Evolutionary conservation across 2,888 invertebrate species (phyloP).

Genomic region (Darwinula stevensoni): DNA sequence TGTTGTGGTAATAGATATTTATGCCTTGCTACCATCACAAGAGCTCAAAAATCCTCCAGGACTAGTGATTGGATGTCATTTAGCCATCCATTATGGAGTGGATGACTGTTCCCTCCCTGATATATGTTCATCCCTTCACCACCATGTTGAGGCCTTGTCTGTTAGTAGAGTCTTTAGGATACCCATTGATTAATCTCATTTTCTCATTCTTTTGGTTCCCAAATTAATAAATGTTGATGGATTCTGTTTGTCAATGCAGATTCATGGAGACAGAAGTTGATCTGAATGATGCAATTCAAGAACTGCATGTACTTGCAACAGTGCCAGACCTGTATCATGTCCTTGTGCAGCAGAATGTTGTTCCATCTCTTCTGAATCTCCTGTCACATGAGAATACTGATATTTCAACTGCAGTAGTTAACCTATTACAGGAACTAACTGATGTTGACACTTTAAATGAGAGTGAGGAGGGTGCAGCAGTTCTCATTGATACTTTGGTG

Average conservation of each 20-base stretch:
- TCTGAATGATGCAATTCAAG: slow-evolving; percentile 54
- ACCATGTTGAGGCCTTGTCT: too few species aligned
- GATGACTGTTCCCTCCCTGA: too few species aligned
- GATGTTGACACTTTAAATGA: slow-evolving; percentile 89
- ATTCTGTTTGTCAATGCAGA: slow-evolving; percentile 17
- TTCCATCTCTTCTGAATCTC: slow-evolving; percentile 68
- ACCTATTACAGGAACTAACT: slow-evolving; percentile 52
- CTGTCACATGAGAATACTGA: slow-evolving; percentile 89
- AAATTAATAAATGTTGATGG: too few species aligned
- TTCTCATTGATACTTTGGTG: slow-evolving; percentile 48
- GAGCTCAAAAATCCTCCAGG: too few species aligned
- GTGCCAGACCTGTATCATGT: slow-evolving; percentile 80
- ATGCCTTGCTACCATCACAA: too few species aligned
- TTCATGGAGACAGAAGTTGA: slow-evolving; percentile 94
- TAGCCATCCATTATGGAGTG: too few species aligned
- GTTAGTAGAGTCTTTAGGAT: slow-evolving; percentile 1
- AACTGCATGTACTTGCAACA: slow-evolving; percentile 75
- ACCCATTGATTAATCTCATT: slow-evolving; percentile 1
- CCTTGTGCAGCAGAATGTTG: slow-evolving; percentile 57
- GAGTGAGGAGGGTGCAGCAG: slow-evolving; percentile 64
- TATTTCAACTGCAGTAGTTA: slow-evolving; percentile 47
- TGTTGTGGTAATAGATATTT: too few species aligned
- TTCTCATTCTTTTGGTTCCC: slow-evolving; percentile 7
- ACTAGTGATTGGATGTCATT: too few species aligned
- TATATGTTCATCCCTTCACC: too few species aligned